Evolutionary conservation across 2,888 invertebrate species (phyloP).

Genomic region (Anorthoa munda): DNA sequence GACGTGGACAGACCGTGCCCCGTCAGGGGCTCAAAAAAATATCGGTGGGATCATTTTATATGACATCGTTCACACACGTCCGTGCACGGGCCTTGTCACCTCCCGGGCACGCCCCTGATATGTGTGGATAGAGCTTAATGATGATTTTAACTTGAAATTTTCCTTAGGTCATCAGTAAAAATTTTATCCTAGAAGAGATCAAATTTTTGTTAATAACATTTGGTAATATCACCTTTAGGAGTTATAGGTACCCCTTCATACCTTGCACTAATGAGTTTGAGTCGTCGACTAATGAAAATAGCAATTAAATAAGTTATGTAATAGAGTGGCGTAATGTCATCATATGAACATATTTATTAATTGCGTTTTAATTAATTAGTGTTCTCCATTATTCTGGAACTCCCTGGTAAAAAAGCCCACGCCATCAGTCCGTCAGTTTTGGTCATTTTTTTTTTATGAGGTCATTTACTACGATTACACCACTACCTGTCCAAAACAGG

Average conservation of each 20-base stretch:
- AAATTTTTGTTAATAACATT: background rate
- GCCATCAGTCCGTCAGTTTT: background rate
- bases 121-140: no score
- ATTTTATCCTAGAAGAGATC: background rate
- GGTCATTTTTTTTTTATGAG: background rate
- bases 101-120: no score
- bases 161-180: background rate
- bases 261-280: background rate
- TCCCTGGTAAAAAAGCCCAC: background rate
- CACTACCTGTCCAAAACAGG: no score
- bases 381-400: background rate
- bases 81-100: no score
- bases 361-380: constrained; percentile 1
- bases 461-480: no score
- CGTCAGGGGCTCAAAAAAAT: no score
- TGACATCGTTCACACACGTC: no score
- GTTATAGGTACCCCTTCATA: background rate
- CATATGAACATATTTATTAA: background rate
- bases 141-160: background rate
- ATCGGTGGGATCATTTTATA: no score
- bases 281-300: background rate
- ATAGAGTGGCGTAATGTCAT: background rate
- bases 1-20: no score
- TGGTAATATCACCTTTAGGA: background rate
- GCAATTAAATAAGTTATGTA: constrained; percentile 2